Base-by-base conservation (phyloP, 2,797 vertebrate species). In the Rallus crepitans region DNA sequence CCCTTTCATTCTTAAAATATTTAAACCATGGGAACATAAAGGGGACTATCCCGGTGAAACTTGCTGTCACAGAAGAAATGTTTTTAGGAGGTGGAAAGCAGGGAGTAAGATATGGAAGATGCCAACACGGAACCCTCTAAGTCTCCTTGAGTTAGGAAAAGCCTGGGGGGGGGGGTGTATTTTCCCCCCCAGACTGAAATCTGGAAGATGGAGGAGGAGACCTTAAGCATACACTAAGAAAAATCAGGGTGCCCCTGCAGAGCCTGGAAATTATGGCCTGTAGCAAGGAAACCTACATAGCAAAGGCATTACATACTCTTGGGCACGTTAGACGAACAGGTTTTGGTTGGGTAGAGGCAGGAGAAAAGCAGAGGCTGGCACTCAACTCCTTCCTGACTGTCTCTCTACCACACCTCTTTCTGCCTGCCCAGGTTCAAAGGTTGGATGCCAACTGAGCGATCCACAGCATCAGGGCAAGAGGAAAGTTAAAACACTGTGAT, bases 341-440 rank as follows among this genome's bases (percentile, higher is more conserved):
- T 60, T 19, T 25, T 68, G 20, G 18, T 11, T 16, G 33, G 9
- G 7, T 16, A 11, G 3, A n/a, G 45, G 37, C 48, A 45, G 45
- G 35, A 69, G 42, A 75, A 52, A 47, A 15, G 65, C 40, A 88
- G 72, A 47, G 55, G 15, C 2, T n/a, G 57, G 5, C 3, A 6
- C 30, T 52, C 19, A 23, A 0, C 9, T 64, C 48, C 31, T 25
- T 8, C 4, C 1, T 19, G 48, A 9, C 7, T 5, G 5, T 10
- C 13, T 10, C 78, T 50, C 71, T 47, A 57, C 20, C 52, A 28
- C 39, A 45, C 15, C 23, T 45, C 39, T 37, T 37, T 19, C 35
- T 33, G 31, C n/a, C 64, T 56, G 30, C 35, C 19, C 0, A 0
- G 6, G 11, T n/a, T 35, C 57, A 28, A 12, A 47, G 52, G 11